Base-by-base conservation (phyloP, 92 coral and sea anemone species). In the Scolanthus callimorphus region DNA sequence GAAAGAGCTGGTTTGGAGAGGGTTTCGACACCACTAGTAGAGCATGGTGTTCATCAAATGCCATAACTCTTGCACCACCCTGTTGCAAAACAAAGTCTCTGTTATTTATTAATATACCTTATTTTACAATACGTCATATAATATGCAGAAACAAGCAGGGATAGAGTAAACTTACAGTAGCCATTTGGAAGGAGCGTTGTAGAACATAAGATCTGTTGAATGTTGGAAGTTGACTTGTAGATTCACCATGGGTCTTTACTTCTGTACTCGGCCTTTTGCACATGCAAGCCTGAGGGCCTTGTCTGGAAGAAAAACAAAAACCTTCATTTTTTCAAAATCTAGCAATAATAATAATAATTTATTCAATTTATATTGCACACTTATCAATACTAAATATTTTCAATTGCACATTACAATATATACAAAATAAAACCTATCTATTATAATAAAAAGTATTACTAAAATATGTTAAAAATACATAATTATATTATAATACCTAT, bases 1-100 rank as follows among this genome's bases (percentile, higher is more conserved):
- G 97, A 49, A 74, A 90, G 27, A 90, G 90, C 28, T 90, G 90
- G 41, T 90, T 90, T 25, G 87, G 77, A 9, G 97, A 90, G 12
- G 90, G 95, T 30, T 90, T 90, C 53, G 97, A 90, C 48, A 90
- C 82, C 2, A 86, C 90, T 22, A 90, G 63, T 2, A 73, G 51
- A 30, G 90, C 97, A 70, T 77, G 86, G 71, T 86, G 84, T 27
- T 60, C 51, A 69, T 90, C 95, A 73, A 85, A 90, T 26, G 90
- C 65, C 69, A 90, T 51, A 47, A 90, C 83, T 49, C 97, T 70
- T 9, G 94, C 88, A 31, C 97, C 97, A 70, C 69, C 69, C 97
- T 90, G n/a, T n/a, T n/a, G n/a, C n/a, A n/a, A n/a, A n/a, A n/a
- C n/a, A n/a, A n/a, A n/a, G n/a, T n/a, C n/a, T n/a, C n/a, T n/a